These are phyloP conservation scores for Oscheius sp. DNA, from an alignment of 2,888 invertebrate genomes.

Conservation along the genomic window DNA sequence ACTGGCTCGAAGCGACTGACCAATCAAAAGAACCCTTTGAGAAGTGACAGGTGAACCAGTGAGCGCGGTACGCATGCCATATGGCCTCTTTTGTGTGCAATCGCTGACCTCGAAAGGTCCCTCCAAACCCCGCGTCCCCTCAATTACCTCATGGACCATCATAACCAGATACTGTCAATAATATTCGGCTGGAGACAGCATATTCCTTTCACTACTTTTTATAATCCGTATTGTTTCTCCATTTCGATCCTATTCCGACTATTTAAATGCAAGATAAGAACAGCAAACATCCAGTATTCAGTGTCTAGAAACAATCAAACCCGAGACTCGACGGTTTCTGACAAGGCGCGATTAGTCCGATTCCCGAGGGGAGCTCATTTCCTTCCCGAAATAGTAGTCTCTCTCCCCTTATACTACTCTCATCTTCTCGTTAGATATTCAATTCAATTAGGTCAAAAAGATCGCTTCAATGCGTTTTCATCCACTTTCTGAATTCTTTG, in stretches of 20 bases:
- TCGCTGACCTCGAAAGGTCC: conserved; percentile 26
- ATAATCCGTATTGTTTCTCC: neutral
- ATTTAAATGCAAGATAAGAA: conserved; percentile 4
- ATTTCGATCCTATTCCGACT: neutral
- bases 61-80: conserved; percentile 22
- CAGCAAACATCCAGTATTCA: conserved; percentile 18
- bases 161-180: neutral
- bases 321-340: conserved; percentile 3
- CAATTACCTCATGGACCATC: conserved; percentile 15
- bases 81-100: conserved; percentile 30
- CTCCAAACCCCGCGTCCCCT: conserved; percentile 2
- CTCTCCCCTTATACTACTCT: neutral
- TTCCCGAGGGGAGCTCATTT: conserved; percentile 4
- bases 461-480: neutral
- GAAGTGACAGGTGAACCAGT: conserved; percentile 20
- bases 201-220: neutral
- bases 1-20: neutral
- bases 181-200: neutral
- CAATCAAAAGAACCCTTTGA: neutral
- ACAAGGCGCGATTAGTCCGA: conserved; percentile 23
- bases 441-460: conserved; percentile 4
- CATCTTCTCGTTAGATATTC: neutral
- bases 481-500: neutral
- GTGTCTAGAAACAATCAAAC: conserved; percentile 21
- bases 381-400: neutral